Evolutionary conservation across 2,797 vertebrate species (phyloP).

Genomic region (Danio tinwini): DNA sequence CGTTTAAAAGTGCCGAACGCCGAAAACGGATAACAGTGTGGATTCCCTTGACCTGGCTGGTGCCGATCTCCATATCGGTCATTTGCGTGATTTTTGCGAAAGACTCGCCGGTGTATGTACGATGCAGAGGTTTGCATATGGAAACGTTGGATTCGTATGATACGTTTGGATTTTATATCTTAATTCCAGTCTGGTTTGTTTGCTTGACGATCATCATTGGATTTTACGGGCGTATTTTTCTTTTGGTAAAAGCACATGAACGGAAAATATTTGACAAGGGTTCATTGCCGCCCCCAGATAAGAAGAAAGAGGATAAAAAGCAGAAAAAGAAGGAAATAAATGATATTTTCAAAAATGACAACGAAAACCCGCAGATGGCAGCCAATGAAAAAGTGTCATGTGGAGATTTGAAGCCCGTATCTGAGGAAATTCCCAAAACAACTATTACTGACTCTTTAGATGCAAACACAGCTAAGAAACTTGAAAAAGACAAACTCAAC

Average conservation of each 20-base stretch:
- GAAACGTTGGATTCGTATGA: conserved; percentile 63
- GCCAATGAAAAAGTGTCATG: conserved; percentile 22
- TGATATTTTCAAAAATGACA: not conserved
- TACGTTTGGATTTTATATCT: conserved; percentile 77
- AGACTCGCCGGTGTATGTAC: conserved; percentile 74
- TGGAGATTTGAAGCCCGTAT: not conserved
- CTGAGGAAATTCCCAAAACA: conserved; percentile 1
- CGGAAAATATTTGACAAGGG: conserved; percentile 81
- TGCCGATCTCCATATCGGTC: conserved; percentile 67
- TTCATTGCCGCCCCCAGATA: conserved; percentile 15
- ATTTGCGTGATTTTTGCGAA: conserved; percentile 68
- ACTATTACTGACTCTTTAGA: not conserved
- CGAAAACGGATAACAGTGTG: conserved; percentile 65
- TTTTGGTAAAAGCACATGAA: conserved; percentile 72
- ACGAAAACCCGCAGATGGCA: not conserved
- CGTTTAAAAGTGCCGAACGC: conserved; percentile 72
- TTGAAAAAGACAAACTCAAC: conserved; percentile 19
- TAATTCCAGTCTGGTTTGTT: conserved; percentile 77
- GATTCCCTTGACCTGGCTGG: conserved; percentile 74
- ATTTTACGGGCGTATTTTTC: conserved; percentile 78
- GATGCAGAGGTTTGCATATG: conserved; percentile 65
- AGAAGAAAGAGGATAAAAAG: conserved; percentile 49
- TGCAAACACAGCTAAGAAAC: not conserved
- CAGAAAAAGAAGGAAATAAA: conserved; percentile 34
- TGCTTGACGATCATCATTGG: conserved; percentile 73